These are phyloP conservation scores for Corvus hawaiiensis DNA, from an alignment of 2,113 vertebrate species.

Conservation along the genomic window DNA sequence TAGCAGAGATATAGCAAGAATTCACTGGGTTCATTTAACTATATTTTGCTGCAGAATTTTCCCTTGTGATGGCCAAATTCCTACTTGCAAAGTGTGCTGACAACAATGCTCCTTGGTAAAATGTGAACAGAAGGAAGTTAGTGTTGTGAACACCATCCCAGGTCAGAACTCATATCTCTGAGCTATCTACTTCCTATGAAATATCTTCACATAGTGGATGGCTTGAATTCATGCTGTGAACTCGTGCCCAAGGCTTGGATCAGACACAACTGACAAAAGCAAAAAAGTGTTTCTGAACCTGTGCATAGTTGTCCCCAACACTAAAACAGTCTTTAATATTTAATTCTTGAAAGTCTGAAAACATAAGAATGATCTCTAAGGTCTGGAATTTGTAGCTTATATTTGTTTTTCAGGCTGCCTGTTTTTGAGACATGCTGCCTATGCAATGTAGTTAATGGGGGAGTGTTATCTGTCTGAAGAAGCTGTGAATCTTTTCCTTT, in stretches of 20 bases:
- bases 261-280: background rate
- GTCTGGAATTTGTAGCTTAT: background rate
- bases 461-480: background rate
- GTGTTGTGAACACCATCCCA: background rate
- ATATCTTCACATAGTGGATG: background rate
- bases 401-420: background rate
- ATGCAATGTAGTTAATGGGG: background rate
- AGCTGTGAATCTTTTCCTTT: background rate
- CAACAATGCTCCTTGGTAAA: background rate
- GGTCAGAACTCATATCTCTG: background rate
- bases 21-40: background rate
- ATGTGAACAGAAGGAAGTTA: background rate
- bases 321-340: background rate
- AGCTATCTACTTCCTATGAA: background rate
- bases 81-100: background rate
- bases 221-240: background rate
- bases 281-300: background rate
- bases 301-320: background rate
- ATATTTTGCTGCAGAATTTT: background rate
- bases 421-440: background rate
- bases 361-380: background rate
- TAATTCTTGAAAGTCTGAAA: background rate
- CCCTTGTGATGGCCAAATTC: background rate
- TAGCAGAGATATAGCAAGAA: background rate
- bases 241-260: background rate